phyloP scores from a whole-genome alignment of 2,888 invertebrate genomes.

The Steinernema carpocapsae region DNA sequence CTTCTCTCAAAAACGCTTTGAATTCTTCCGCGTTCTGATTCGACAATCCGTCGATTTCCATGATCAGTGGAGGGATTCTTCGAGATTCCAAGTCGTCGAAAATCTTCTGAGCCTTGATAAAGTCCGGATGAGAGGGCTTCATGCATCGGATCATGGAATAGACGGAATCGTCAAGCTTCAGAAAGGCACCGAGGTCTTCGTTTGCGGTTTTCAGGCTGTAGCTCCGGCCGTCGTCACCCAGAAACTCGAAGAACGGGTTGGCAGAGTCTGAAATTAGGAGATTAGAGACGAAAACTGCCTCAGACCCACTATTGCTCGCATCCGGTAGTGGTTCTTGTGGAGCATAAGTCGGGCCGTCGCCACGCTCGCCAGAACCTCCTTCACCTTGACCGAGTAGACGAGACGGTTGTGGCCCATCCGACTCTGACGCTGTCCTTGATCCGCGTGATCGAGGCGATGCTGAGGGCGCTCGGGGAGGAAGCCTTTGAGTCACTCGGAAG shows the following conservation, averaged over 20 bases:
- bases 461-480: background rate
- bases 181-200: conserved; percentile 49
- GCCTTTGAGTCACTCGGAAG: conserved; percentile 72
- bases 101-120: background rate
- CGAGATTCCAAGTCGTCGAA: background rate
- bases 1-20: no score
- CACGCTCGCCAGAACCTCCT: conserved; percentile 43
- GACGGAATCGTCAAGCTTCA: conserved; percentile 47
- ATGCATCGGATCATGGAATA: conserved; percentile 5
- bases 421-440: conserved; percentile 45
- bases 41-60: background rate
- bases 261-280: no score
- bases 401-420: conserved; percentile 39
- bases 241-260: conserved; percentile 40
- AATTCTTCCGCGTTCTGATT: no score
- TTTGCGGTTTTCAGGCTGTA: conserved; percentile 39
- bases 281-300: no score
- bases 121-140: background rate
- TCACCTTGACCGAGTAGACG: conserved; percentile 22
- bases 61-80: background rate
- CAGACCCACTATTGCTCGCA: conserved; percentile 50
- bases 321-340: conserved; percentile 59
- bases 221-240: conserved; percentile 41
- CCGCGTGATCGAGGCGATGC: background rate
- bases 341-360: conserved; percentile 52